These are phyloP conservation scores for Tupaia tana DNA, from an alignment of 2,113 vertebrate species.

Conservation along the genomic window DNA sequence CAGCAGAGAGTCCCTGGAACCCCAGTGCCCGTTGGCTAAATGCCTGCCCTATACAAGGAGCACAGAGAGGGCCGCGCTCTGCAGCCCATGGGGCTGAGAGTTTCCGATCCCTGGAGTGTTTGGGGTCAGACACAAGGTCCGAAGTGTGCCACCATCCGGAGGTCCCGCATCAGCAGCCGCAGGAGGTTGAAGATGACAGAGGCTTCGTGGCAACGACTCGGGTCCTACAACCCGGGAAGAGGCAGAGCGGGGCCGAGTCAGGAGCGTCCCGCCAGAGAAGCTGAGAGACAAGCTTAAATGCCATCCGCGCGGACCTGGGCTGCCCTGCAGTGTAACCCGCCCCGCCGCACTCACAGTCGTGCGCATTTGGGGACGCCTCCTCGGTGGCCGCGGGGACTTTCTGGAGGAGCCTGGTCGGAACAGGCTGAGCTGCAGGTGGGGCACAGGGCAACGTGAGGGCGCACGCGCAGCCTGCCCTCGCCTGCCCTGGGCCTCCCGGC, in stretches of 20 bases:
- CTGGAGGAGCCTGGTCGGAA: not conserved
- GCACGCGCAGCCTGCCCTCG: fast-evolving
- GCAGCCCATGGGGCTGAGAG: not conserved
- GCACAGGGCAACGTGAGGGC: not conserved
- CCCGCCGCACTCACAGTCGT: not conserved
- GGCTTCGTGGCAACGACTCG: constrained; percentile 13
- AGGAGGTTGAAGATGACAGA: not conserved
- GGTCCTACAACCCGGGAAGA: constrained; percentile 8
- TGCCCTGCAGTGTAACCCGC: fast-evolving
- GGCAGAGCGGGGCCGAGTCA: not conserved
- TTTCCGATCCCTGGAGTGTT: not conserved
- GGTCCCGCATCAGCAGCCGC: constrained; percentile 51
- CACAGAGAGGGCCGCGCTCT: not conserved
- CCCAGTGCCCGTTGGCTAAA: not conserved
- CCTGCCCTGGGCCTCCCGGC: not conserved
- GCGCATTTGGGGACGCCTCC: not conserved
- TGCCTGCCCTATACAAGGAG: not conserved
- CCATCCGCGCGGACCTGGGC: fast-evolving
- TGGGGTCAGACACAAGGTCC: not conserved
- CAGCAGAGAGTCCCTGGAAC: fast-evolving
- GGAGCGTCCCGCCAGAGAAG: not conserved
- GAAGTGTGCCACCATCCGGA: not conserved
- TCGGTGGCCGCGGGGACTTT: not conserved
- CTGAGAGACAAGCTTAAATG: too few species aligned
- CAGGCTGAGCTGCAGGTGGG: constrained; percentile 4